These are phyloP conservation scores for Homarus gammarus DNA, from an alignment of 2,888 invertebrate species.

Conservation along the genomic window DNA sequence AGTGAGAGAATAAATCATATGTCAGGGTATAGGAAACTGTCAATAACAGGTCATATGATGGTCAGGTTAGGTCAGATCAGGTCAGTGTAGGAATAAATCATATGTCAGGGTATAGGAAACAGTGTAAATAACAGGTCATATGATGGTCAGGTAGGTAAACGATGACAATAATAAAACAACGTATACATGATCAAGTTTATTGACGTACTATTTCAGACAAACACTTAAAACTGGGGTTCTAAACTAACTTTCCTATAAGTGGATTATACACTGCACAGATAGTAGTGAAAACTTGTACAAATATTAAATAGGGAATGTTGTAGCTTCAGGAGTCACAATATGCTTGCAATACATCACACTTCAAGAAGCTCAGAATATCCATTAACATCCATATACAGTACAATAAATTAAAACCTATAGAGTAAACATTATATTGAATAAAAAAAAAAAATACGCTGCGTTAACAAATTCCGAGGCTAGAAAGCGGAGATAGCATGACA, in stretches of 20 bases:
- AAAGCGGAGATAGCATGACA: not conserved
- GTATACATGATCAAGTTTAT: not conserved
- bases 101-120: no score
- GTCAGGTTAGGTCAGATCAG: no score
- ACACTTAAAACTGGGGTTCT: not conserved
- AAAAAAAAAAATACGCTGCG: not conserved
- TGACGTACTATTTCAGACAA: not conserved
- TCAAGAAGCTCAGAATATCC: conserved; percentile 1
- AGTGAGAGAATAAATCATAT: no score
- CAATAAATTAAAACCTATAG: conserved; percentile 35
- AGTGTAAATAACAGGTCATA: no score
- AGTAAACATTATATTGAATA: not conserved
- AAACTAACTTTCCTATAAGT: not conserved
- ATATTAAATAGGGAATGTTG: conserved; percentile 20
- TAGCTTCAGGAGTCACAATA: conserved; percentile 11
- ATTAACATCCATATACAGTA: conserved; percentile 28
- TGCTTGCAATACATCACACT: conserved; percentile 10
- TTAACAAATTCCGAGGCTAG: not conserved
- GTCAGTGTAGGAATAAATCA: no score
- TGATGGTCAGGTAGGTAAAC: no score
- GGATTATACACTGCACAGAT: conserved; percentile 17
- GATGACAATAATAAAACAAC: not conserved
- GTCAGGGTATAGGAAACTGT: no score
- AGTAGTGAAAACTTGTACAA: conserved; percentile 9
- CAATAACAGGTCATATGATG: no score